Percentiles rank a stretch among this genome's conserved stretches.
Conservation (phyloP, 2,888 invertebrate genomes). For the Lasioglossum morio region DNA sequence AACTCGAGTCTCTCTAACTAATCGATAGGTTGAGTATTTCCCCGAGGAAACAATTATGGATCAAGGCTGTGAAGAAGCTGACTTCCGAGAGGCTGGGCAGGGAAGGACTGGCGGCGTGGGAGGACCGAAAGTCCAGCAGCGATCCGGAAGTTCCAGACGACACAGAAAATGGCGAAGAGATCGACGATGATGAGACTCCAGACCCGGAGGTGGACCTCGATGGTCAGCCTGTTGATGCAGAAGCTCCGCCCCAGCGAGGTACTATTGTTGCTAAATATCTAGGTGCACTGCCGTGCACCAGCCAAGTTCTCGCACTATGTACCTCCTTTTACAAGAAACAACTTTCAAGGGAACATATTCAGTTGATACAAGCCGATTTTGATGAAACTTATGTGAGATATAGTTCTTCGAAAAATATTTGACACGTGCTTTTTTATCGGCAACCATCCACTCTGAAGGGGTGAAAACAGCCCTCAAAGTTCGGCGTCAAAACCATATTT, state of each 20-base stretch:
- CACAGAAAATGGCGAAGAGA: constrained; percentile 58
- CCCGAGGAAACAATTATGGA: constrained; percentile 84
- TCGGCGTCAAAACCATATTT: too few relatives aligned
- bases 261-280: background rate
- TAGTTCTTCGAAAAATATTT: too few relatives aligned
- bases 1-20: background rate
- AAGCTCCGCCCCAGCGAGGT: constrained; percentile 78
- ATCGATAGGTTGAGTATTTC: constrained; percentile 77
- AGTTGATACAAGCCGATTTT: too few relatives aligned
- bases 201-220: constrained; percentile 68
- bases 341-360: too few relatives aligned
- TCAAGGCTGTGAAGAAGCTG: constrained; percentile 84
- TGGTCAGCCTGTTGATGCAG: constrained; percentile 74
- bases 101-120: constrained; percentile 83
- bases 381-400: too few relatives aligned
- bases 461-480: too few relatives aligned
- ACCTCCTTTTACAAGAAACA: too few relatives aligned
- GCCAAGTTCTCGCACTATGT: too few relatives aligned
- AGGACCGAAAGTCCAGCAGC: constrained; percentile 76
- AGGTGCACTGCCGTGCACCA: too few relatives aligned
- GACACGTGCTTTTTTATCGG: too few relatives aligned
- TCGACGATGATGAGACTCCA: constrained; percentile 67
- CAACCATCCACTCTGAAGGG: too few relatives aligned
- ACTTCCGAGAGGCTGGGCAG: constrained; percentile 83
- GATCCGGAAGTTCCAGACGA: constrained; percentile 72